These are phyloP conservation scores for Paradoxurus hermaphroditus DNA, from an alignment of 2,113 vertebrate species.

Conservation along the genomic window DNA sequence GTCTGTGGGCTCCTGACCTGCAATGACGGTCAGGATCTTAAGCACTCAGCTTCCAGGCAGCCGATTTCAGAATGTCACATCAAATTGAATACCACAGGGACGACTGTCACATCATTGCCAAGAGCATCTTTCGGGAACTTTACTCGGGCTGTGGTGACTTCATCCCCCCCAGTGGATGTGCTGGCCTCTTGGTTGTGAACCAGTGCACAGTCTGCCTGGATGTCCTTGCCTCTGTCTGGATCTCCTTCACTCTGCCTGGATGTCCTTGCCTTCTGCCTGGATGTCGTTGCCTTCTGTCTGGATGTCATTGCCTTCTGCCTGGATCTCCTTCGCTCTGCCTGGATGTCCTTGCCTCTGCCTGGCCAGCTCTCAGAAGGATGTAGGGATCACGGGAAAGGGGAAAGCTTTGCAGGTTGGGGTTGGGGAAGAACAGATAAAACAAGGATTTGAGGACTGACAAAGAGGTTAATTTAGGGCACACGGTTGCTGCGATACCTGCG, in stretches of 20 bases:
- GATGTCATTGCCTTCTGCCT: too few species aligned
- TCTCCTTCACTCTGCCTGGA: too few species aligned
- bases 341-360: too few species aligned
- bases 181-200: not conserved
- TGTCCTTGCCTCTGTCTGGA: too few species aligned
- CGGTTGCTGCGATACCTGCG: not conserved
- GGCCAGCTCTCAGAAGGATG: not conserved
- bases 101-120: rapidly evolving
- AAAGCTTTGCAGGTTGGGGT: not conserved
- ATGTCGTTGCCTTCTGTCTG: too few species aligned
- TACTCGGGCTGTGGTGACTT: rapidly evolving
- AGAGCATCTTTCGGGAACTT: not conserved
- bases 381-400: rapidly evolving
- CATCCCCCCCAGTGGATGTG: rapidly evolving
- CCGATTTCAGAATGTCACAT: not conserved
- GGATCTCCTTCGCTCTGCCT: too few species aligned
- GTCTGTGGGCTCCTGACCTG: not conserved
- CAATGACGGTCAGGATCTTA: rapidly evolving
- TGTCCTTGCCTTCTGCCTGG: too few species aligned
- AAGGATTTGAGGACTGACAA: not conserved
- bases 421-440: rapidly evolving
- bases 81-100: too few species aligned
- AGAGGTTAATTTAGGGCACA: not conserved
- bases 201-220: too few species aligned
- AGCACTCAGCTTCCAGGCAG: not conserved